Evolutionary conservation across 2,797 vertebrate genomes (phyloP).

Genomic region (Dallia pectoralis): DNA sequence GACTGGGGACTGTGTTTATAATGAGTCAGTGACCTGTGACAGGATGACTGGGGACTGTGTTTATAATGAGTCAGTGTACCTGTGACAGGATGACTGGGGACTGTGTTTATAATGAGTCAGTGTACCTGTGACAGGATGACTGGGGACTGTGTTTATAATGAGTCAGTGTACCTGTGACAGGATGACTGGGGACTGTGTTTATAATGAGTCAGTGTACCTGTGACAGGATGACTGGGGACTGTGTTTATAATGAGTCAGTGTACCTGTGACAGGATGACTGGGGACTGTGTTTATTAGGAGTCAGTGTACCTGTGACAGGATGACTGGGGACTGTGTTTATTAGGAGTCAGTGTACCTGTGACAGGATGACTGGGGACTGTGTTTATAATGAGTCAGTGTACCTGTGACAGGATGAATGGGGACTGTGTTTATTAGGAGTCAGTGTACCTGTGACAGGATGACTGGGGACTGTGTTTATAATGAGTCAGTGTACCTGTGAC

Average conservation of each 20-base stretch:
- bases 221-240: too few species aligned
- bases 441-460: too few species aligned
- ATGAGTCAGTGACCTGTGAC: too few species aligned
- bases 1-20: slow-evolving; percentile 54
- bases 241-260: slow-evolving; percentile 9
- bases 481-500: slow-evolving; percentile 17
- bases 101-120: slow-evolving; percentile 51
- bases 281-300: background rate
- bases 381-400: slow-evolving; percentile 12
- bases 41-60: slow-evolving; percentile 54
- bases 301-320: too few species aligned
- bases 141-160: background rate
- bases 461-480: background rate
- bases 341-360: slow-evolving; percentile 14
- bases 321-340: background rate
- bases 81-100: slow-evolving; percentile 57
- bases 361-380: too few species aligned
- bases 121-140: too few species aligned
- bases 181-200: background rate
- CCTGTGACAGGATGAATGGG: background rate
- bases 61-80: too few species aligned
- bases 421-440: too few species aligned
- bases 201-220: slow-evolving; percentile 14
- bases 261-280: too few species aligned
- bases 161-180: slow-evolving; percentile 17